Evolutionary conservation across 2,888 invertebrate genomes (phyloP), one percentile per base, ranked within the genome.

Genomic region (Agonum fuliginosum): DNA sequence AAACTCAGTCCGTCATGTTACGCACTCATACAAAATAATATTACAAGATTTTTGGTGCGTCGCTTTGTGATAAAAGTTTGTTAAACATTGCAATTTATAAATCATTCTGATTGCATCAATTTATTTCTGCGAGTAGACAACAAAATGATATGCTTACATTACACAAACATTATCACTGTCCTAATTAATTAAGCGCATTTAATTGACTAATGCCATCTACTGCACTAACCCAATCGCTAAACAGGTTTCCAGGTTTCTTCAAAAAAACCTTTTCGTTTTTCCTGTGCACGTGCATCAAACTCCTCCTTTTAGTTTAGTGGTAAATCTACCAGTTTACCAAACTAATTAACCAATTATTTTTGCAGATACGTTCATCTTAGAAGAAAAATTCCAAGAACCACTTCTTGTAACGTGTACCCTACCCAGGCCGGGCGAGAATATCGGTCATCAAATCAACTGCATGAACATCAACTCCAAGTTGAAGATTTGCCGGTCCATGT

Each of bases 401-500:
- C 90, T 92, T 27, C 87, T 92, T 81, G 90, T 92, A 81, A 91
- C 91, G 84, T 92, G 92, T 84, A 90, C 91, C 4, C 87, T 92
- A 51, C 89, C 90, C 0, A 89, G 90, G 75, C 87, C 89, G 83
- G 87, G 88, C 79, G 87, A 89, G 22, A 86, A 87, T 81, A 81
- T 88, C 87, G 30, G 30, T 62, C 81, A 89, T 86, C 85, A 89
- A 88, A 88, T 87, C 86, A 86, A 82, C 83, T 88, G 86, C 88
- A 84, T 89, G 88, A 87, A 88, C 88, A 81, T 88, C 87, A 82
- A 88, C 79, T 89, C 90, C 81, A 88, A 89, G 81, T 86, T 90
- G 72, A 89, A 89, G 83, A 82, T 92, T 14, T 88, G 89, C 54
- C 89, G 91, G 82, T 90, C 91, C 17, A 89, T 90, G 82, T 89